Evolutionary conservation across 2,888 invertebrate genomes (phyloP), one percentile per base, ranked within the genome.

Genomic region (Cataglyphis livida): DNA sequence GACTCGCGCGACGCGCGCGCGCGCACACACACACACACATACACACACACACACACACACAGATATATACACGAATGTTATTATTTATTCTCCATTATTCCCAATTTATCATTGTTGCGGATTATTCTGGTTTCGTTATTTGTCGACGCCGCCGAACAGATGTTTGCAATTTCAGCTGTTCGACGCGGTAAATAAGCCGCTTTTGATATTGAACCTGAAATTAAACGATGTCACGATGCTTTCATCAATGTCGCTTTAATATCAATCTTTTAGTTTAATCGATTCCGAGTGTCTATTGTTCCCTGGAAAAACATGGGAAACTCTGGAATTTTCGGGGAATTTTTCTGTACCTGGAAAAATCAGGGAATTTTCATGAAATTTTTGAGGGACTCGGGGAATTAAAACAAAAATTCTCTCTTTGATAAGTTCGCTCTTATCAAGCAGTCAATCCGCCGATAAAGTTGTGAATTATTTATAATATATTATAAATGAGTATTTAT

Each of bases 71-170:
- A 51, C 21, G 38, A 18, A n/a, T 59, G 70, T 71, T 79, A 79
- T 79, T 70, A 79, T 79, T 79, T 79, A 79, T 61, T 70, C 71
- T 70, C 78, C 78, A 79, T 79, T 79, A 79, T 79, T 70, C 59
- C 44, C 78, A 70, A 79, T 79, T 79, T 79, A 79, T 79, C 78
- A 79, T 71, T 28, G 54, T 44, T 61, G 59, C 71, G 71, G 71
- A 79, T 79, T 79, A 79, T 71, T 71, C 59, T 18, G 70, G 70
- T 32, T 21, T 71, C 18, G 71, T 59, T 70, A 48, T 79, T 79
- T 71, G 78, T 71, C 78, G 70, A 44, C 78, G 70, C 59, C 59
- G 76, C 68, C 68, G 68, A 54, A 70, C 78, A 78, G 41, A 78
- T 70, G 71, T 79, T 59, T 44, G 57, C 21, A 21, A 54, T 68